phyloP scores from a whole-genome alignment of 2,888 invertebrate species.

The Pristionchus exspectatus region DNA sequence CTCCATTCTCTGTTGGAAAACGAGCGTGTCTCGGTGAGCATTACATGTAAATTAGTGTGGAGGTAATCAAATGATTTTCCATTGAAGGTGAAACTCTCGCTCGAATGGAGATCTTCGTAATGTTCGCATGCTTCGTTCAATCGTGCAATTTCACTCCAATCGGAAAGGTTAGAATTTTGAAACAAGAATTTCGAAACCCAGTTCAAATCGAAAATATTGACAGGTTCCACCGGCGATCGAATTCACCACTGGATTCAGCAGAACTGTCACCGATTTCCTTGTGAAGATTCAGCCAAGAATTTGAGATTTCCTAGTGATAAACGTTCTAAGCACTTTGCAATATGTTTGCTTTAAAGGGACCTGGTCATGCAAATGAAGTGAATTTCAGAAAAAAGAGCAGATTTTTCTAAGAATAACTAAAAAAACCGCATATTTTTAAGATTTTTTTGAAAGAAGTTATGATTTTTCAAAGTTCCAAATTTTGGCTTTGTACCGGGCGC shows the following conservation, averaged over 20 bases:
- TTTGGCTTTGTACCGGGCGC: too few relatives aligned
- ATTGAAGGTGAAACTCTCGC: slow-evolving; percentile 30
- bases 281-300: slow-evolving; percentile 33
- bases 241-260: slow-evolving; percentile 43
- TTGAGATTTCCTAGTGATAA: not conserved
- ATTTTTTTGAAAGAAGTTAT: too few relatives aligned
- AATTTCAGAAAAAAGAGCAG: too few relatives aligned
- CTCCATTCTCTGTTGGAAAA: slow-evolving; percentile 37
- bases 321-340: too few relatives aligned
- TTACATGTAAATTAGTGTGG: not conserved
- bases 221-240: slow-evolving; percentile 14
- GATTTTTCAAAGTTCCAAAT: too few relatives aligned
- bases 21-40: slow-evolving; percentile 18
- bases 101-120: slow-evolving; percentile 41
- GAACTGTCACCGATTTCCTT: not conserved
- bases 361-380: too few relatives aligned
- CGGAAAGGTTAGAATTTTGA: not conserved
- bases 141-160: slow-evolving; percentile 17
- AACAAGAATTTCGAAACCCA: not conserved
- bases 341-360: too few relatives aligned
- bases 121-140: not conserved
- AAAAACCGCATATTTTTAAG: too few relatives aligned
- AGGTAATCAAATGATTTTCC: not conserved
- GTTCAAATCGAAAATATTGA: not conserved
- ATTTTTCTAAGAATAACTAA: too few relatives aligned